phyloP scores from a whole-genome alignment of 2,888 invertebrate genomes.

The Caenorhabditis sp. region DNA sequence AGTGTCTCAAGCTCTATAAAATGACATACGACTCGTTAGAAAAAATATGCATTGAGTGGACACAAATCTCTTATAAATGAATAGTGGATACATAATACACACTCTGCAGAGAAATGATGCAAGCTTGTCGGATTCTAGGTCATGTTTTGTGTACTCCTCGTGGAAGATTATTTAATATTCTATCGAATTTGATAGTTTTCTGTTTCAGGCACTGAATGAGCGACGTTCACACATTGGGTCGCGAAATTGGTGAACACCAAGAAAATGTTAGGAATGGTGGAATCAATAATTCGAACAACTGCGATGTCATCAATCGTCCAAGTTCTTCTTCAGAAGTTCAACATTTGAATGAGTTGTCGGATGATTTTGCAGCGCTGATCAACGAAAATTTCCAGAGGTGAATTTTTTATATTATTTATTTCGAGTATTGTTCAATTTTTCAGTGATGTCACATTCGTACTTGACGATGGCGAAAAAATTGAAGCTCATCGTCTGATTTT shows the following conservation, averaged over 20 bases:
- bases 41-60: no score
- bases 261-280: neutral
- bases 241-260: neutral
- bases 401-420: neutral
- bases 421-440: neutral
- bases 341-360: neutral
- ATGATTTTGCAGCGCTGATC: neutral
- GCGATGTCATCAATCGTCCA: neutral
- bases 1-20: no score
- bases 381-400: neutral
- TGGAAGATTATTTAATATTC: no score
- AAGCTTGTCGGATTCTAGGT: no score
- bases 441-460: slow-evolving; percentile 80
- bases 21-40: no score
- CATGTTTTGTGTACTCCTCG: no score
- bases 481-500: slow-evolving; percentile 85
- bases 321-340: neutral
- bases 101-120: no score
- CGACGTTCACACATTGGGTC: neutral
- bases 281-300: neutral
- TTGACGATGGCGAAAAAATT: slow-evolving; percentile 80
- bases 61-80: no score
- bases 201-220: no score
- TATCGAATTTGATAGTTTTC: no score
- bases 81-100: no score